Base-by-base conservation (phyloP, 2,888 invertebrate genomes). In the Blastobasis adustella region DNA sequence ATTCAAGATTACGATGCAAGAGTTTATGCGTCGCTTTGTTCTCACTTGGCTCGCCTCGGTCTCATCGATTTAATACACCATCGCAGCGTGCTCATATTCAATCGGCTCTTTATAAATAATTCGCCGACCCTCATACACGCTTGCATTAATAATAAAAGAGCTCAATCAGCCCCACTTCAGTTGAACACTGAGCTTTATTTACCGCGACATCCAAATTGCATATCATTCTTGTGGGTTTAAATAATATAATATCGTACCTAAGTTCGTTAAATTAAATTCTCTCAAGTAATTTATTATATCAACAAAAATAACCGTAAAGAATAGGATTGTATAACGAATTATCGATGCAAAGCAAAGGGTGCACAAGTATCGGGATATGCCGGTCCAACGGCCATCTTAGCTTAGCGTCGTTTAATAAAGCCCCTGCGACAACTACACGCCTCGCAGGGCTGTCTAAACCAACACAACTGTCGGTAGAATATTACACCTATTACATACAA, bases 381-480 rank as follows among this genome's bases (percentile, higher is more conserved):
- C 86, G 86, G 85, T 85, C 83, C 78, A 77, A 80, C 83, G 79
- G 79, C 79, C 80, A 79, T 83, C 82, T 81, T 82, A 75, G 73
- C 76, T 77, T 74, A 75, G 72, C 73, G 76, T 79, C 78, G 76
- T 83, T 84, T 85, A 83, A 82, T 85, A 84, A 81, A 84, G 82
- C 77, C 71, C 73, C 71, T 69, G 78, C 80, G 86, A 85, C 85
- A 84, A 82, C 81, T 76, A 76, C 73, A 68, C 71, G 66, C 67
- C 65, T 66, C 60, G 61, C 73, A 83, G 84, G 85, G 84, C 63
- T 82, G 77, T 58, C 66, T 55, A 58, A 41, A 54, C 56, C 51
- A 48, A 50, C 57, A 58, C 56, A 56, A 57, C 53, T 55, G 53
- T 58, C 59, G 54, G 50, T 55, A 59, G 56, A 54, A 49, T 44